Evolutionary conservation across 1,140 invertebrate species (phyloP), one percentile per base, ranked within the genome.

Genomic region (Drosophila sproati): DNA sequence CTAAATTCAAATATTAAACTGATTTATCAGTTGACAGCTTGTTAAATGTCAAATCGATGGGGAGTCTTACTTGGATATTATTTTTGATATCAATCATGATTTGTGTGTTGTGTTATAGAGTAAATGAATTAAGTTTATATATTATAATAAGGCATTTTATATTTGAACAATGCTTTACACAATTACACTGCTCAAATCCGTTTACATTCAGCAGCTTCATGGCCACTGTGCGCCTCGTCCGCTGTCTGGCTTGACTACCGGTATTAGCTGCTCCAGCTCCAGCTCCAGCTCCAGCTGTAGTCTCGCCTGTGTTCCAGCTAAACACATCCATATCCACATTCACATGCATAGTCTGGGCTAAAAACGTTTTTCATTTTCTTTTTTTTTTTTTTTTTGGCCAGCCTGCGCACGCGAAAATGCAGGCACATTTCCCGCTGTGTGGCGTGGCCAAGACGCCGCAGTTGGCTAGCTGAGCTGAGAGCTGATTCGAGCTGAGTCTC

Each of bases 361-460:
- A 45, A 55, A 52, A 28, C 20, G 28, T 20, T 20, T 20, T 20
- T 20, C 20, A 0, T 12, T 12, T 12, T 12, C 8, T 41, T 3
- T n/a, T 10, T 41, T 3, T 41, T 41, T 41, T 41, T 55, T 10
- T 28, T 61, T 62, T 64, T 50, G 34, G 45, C 47, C 37, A 59
- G 70, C 52, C 62, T 74, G 55, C 60, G 66, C 83, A 87, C 83
- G 83, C 83, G 83, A 88, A 88, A 88, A 89, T 66, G 20, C 57
- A 57, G 57, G 7, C 67, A 55, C 80, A 88, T 80, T 88, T 88
- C 85, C 85, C 83, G 83, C 83, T 89, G 83, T 82, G 80, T 81
- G 80, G 82, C 73, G 57, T 68, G 62, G 57, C 55, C 68, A 67
- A 52, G 56, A 37, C 50, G 10, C 39, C 51, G 37, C 52, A 28